Conservation (phyloP, 2,888 invertebrate species). For the Zootermopsis nevadensis region DNA sequence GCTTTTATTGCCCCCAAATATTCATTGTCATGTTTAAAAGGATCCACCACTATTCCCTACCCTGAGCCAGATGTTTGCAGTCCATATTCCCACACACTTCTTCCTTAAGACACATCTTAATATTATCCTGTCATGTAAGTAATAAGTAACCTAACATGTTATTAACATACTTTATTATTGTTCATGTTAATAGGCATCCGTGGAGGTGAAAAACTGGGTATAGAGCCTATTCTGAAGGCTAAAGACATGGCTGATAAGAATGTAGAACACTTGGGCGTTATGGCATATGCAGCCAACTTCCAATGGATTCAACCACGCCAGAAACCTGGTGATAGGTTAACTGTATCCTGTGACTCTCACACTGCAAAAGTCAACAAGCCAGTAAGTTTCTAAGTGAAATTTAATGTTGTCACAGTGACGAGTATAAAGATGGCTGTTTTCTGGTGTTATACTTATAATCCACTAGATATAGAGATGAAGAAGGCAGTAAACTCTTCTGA, state of each 20-base stretch:
- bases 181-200: constrained; percentile 65
- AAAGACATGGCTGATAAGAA: constrained; percentile 95
- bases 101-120: too few relatives aligned
- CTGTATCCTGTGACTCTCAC: constrained; percentile 83
- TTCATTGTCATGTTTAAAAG: too few relatives aligned
- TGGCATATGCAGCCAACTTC: constrained; percentile 96
- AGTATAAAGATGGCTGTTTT: too few relatives aligned
- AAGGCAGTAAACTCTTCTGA: too few relatives aligned
- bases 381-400: constrained; percentile 68
- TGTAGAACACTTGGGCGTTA: constrained; percentile 95
- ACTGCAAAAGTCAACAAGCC: constrained; percentile 88
- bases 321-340: constrained; percentile 84
- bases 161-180: too few relatives aligned
- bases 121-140: too few relatives aligned
- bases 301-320: constrained; percentile 89
- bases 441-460: too few relatives aligned
- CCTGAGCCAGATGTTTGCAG: background rate
- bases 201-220: constrained; percentile 75
- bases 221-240: constrained; percentile 90
- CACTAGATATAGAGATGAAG: too few relatives aligned
- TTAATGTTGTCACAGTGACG: too few relatives aligned
- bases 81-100: too few relatives aligned
- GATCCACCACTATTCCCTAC: background rate
- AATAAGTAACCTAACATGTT: too few relatives aligned
- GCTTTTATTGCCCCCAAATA: too few relatives aligned